Evolutionary conservation across 2,797 vertebrate species (phyloP).

Genomic region (Distichodus sexfasciatus): DNA sequence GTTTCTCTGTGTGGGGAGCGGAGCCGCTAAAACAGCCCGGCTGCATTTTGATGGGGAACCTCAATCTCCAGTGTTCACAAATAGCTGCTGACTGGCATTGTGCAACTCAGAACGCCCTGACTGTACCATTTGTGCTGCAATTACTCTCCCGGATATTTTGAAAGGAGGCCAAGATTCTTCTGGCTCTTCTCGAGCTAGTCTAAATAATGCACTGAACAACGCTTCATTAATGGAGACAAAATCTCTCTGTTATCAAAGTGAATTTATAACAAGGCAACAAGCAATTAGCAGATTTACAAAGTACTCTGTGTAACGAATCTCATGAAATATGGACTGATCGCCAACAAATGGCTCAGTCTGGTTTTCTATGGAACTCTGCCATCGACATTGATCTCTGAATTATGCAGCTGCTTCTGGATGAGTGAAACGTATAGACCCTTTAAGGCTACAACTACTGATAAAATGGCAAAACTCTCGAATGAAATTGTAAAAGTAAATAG

Average conservation of each 20-base stretch:
- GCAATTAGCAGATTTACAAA: conserved; percentile 63
- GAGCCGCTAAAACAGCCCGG: conserved; percentile 51
- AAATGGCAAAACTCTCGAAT: conserved; percentile 14
- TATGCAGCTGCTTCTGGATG: conserved; percentile 36
- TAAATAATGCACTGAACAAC: conserved; percentile 44
- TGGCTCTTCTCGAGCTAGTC: conserved; percentile 34
- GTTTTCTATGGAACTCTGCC: conserved; percentile 52
- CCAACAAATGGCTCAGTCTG: conserved; percentile 36
- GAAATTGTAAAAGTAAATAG: conserved; percentile 63
- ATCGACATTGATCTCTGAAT: conserved; percentile 51
- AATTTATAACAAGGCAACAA: conserved; percentile 56
- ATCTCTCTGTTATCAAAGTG: conserved; percentile 58
- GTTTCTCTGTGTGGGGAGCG: conserved; percentile 45
- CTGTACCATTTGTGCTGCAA: conserved; percentile 50
- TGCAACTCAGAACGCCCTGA: conserved; percentile 45
- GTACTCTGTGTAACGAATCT: conserved; percentile 66
- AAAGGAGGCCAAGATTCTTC: conserved; percentile 48
- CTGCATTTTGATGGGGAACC: conserved; percentile 59
- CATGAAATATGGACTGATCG: conserved; percentile 55
- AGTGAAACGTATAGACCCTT: conserved; percentile 56
- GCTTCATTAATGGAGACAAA: conserved; percentile 52
- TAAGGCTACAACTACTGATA: conserved; percentile 55
- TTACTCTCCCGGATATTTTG: conserved; percentile 47
- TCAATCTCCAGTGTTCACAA: conserved; percentile 51
- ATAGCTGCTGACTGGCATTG: conserved; percentile 61